phyloP scores from a whole-genome alignment of 2,888 invertebrate genomes.

The Megamerina dolium region DNA sequence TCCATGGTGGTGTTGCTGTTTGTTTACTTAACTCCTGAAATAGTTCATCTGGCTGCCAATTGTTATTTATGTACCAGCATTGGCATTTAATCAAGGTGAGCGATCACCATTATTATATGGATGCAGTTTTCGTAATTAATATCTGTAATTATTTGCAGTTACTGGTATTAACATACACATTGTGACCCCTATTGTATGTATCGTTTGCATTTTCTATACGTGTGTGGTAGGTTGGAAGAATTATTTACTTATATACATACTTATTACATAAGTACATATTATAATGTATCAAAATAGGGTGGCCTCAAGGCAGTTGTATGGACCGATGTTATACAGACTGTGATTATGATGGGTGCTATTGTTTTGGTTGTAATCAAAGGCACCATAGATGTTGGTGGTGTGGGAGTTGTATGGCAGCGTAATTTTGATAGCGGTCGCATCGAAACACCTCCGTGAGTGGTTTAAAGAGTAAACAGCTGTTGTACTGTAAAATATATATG shows the following conservation, averaged over 20 bases:
- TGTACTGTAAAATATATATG: too few species aligned
- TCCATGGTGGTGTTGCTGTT: neutral
- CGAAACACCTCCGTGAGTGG: slow-evolving; percentile 59
- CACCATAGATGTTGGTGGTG: slow-evolving; percentile 65
- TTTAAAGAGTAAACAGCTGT: neutral
- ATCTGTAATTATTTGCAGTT: slow-evolving; percentile 26
- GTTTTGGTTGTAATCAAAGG: slow-evolving; percentile 67
- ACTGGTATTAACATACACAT: slow-evolving; percentile 72
- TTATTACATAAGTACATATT: too few species aligned
- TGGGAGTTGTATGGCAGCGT: slow-evolving; percentile 58
- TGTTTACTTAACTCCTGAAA: neutral
- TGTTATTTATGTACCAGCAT: slow-evolving; percentile 66
- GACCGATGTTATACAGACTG: slow-evolving; percentile 77
- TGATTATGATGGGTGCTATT: slow-evolving; percentile 70
- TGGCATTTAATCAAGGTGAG: slow-evolving; percentile 74
- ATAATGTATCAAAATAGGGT: slow-evolving; percentile 52
- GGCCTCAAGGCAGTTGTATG: slow-evolving; percentile 77
- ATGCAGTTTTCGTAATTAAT: neutral
- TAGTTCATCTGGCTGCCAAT: slow-evolving; percentile 46
- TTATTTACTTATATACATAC: too few species aligned
- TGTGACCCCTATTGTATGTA: slow-evolving; percentile 73
- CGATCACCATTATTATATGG: neutral
- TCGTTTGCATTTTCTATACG: slow-evolving; percentile 80
- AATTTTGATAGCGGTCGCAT: slow-evolving; percentile 65
- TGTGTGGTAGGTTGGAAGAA: slow-evolving; percentile 63